Evolutionary conservation across 1,140 invertebrate genomes (phyloP), one percentile per base, ranked within the genome.

Genomic region (Bombus vancouverensis): DNA sequence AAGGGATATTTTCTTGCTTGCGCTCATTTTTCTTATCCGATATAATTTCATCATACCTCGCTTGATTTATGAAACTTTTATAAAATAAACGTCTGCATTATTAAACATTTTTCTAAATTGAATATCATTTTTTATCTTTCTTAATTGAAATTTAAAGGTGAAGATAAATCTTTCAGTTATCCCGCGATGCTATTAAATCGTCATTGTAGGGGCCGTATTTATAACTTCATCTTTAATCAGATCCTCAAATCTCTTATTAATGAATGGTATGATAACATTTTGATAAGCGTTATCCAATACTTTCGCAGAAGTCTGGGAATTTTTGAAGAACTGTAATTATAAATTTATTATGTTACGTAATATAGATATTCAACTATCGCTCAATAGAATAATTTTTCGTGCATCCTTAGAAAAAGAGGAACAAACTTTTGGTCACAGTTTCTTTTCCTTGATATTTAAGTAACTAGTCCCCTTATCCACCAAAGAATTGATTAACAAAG

Each of bases 1-100:
- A 59, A 39, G 37, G 47, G 47, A 34, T 70, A n/a, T 79, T 78
- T 84, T 84, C 62, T 59, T 25, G 15, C 32, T 22, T n/a, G 57
- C 10, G 3, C 32, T 3, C 9, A 12, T 28, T 10, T 66, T 75
- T 25, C 32, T 66, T 39, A 8, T 39, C 34, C 32, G 9, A 47
- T 53, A n/a, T 12, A 57, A 25, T 59, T 71, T 0, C 28, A 22
- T 9, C 1, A 47, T 44, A 44, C 44, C 15, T 0, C 12, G 47
- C 22, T 6, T 12, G 15, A 62, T 57, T 39, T 39, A 13, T 32
- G 28, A 32, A 59, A 59, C 28, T 13, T 15, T 8, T 18, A 53
- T 42, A 10, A n/a, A 6, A 66, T 32, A 15, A 66, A 18, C 13
- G 15, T 18, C 15, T 8, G 13, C 18, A 8, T 66, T 66, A 66